Conservation (phyloP, 2,797 vertebrate genomes). For the Eulemur coronatus region DNA sequence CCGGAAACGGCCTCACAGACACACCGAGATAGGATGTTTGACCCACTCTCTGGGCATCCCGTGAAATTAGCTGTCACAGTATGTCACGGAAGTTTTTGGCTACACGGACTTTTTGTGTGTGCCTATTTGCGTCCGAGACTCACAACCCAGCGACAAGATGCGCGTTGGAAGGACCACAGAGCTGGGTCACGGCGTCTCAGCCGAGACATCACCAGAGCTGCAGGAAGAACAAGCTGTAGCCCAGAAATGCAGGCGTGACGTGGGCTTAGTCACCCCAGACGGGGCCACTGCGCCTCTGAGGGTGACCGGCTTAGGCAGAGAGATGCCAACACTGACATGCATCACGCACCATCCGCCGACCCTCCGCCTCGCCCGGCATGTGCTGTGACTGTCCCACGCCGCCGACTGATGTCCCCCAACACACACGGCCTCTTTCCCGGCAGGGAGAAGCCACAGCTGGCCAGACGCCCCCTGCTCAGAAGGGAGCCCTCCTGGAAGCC, state of each 20-base stretch:
- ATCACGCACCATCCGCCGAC: background rate
- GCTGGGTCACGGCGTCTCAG: background rate
- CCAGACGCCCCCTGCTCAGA: background rate
- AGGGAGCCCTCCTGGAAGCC: background rate
- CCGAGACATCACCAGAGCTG: fast-evolving
- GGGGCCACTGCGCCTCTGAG: fast-evolving
- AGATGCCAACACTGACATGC: fast-evolving
- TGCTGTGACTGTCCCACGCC: no score
- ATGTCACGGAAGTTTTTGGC: fast-evolving
- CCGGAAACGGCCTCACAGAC: background rate
- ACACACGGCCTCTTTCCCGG: fast-evolving
- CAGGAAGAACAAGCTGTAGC: background rate
- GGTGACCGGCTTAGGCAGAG: background rate
- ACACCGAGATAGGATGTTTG: background rate
- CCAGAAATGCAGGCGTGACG: background rate
- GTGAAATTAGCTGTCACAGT: background rate
- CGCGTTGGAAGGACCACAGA: background rate
- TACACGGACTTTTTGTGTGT: background rate
- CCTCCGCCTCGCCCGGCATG: fast-evolving
- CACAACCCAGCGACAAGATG: background rate
- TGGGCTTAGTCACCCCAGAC: background rate
- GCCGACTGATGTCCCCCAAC: no score
- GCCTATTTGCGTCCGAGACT: background rate
- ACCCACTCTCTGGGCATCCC: no score
- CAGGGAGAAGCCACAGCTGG: background rate